Evolutionary conservation across 2,797 vertebrate species (phyloP), one percentile per base, ranked within the genome.

Genomic region (Hydrolagus colliei): DNA sequence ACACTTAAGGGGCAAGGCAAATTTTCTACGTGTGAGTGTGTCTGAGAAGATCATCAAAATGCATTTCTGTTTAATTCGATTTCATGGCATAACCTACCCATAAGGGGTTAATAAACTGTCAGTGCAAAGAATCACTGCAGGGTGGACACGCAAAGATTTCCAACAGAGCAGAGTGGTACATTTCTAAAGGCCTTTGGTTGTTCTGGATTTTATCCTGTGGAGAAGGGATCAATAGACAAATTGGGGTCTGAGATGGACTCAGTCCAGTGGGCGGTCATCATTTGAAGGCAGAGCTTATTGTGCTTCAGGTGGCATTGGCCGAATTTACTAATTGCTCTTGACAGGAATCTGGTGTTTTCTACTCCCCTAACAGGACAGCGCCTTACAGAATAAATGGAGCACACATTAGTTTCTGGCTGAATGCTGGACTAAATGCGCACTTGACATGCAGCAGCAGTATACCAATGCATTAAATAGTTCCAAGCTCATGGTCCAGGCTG

Each of bases 41-140:
- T 7, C 20, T 13, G 32, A 16, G 35, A 4, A 32, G 68, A 82
- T 68, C 9, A 63, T 20, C 52, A 71, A 71, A 52, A 10, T 1
- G 65, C 65, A 84, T 9, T 82, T 14, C 14, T 63, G 22, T 35
- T 61, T 9, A 35, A 76, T 52, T 52, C 20, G 41, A 20, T 12
- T 71, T 16, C 11, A 18, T 67, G 32, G 79, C 65, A 52, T 67
- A 68, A 35, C 32, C 18, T 63, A 65, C 6, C 41, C 79, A n/a
- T n/a, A 84, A 84, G 65, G 79, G 79, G 65, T 84, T 84, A 84
- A 84, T 71, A 35, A 84, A 68, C 6, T 71, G 16, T 11, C 79
- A 18, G 65, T 27, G 18, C 8, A 5, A 80, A 9, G 9, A 41
- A 9, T 22, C 11, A 32, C n/a, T 12, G 22, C 9, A 62, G 61